phyloP scores from a whole-genome alignment of 2,797 vertebrate genomes.

The Enteromius treurensis region DNA sequence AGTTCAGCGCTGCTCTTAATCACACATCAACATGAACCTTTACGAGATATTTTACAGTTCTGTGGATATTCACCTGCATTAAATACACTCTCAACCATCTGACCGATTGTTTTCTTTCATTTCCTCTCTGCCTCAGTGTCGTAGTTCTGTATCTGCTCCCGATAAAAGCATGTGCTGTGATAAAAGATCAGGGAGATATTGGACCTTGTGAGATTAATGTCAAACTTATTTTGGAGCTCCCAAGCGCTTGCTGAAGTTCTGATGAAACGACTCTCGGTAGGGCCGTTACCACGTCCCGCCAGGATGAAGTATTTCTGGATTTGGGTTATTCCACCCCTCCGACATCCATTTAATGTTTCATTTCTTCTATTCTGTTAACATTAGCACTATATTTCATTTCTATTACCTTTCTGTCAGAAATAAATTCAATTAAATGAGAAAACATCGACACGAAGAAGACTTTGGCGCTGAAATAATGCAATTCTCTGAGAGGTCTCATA shows the following conservation, averaged over 20 bases:
- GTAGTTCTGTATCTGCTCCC: not conserved
- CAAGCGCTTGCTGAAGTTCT: not conserved
- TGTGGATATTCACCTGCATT: not conserved
- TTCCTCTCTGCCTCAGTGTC: not conserved
- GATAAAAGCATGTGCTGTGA: not conserved
- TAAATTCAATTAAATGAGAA: constrained; percentile 3
- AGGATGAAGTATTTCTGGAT: constrained; percentile 38
- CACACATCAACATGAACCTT: not conserved
- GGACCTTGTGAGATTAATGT: constrained; percentile 35
- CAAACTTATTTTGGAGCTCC: constrained; percentile 28
- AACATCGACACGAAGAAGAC: not conserved
- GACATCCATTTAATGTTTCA: constrained; percentile 8
- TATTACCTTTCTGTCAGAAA: constrained; percentile 26
- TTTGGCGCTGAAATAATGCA: not conserved
- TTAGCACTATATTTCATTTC: constrained; percentile 10
- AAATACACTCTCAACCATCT: not conserved
- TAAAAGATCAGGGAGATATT: constrained; percentile 34
- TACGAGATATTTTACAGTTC: not conserved
- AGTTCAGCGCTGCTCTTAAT: not conserved
- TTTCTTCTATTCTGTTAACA: constrained; percentile 3
- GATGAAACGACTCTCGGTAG: constrained; percentile 12
- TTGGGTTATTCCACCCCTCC: constrained; percentile 18
- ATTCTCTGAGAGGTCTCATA: not conserved
- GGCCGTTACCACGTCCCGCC: constrained; percentile 2
- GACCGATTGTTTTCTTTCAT: not conserved